Percentiles rank a stretch among this genome's conserved stretches.
phyloP scores from a whole-genome alignment of 2,888 invertebrate species.

The Athalia rosae region DNA sequence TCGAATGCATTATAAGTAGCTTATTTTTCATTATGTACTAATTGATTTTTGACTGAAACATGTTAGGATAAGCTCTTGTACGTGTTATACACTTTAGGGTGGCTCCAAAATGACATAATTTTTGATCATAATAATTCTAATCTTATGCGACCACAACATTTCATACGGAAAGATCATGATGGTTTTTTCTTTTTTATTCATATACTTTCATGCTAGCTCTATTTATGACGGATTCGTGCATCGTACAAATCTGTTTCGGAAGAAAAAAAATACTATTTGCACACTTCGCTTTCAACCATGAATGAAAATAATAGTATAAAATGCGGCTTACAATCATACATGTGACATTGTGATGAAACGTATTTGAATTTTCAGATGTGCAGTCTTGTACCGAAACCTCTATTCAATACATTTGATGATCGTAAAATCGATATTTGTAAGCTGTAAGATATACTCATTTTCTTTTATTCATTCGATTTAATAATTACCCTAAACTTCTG shows the following conservation, averaged over 20 bases:
- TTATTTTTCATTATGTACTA: not conserved
- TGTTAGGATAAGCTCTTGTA: not conserved
- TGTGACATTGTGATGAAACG: not conserved
- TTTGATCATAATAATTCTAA: not conserved
- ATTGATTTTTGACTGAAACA: constrained; percentile 6
- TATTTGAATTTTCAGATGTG: not conserved
- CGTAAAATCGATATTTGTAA: not conserved
- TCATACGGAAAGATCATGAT: not conserved
- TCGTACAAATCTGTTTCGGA: not conserved
- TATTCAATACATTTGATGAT: not conserved
- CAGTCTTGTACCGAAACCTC: not conserved
- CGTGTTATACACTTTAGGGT: no score
- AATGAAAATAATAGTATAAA: constrained; percentile 2
- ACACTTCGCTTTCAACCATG: constrained; percentile 7
- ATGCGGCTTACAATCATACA: constrained; percentile 1
- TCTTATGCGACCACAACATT: not conserved
- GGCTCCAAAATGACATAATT: not conserved
- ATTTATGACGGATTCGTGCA: not conserved
- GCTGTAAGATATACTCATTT: constrained; percentile 31
- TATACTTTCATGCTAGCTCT: not conserved
- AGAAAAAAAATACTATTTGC: constrained; percentile 9
- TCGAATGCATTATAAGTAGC: not conserved
- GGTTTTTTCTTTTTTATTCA: not conserved
- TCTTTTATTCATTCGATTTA: not conserved
- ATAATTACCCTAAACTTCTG: constrained; percentile 9